Base-by-base conservation (phyloP, 2,797 vertebrate genomes). In the Heterohyrax brucei region DNA sequence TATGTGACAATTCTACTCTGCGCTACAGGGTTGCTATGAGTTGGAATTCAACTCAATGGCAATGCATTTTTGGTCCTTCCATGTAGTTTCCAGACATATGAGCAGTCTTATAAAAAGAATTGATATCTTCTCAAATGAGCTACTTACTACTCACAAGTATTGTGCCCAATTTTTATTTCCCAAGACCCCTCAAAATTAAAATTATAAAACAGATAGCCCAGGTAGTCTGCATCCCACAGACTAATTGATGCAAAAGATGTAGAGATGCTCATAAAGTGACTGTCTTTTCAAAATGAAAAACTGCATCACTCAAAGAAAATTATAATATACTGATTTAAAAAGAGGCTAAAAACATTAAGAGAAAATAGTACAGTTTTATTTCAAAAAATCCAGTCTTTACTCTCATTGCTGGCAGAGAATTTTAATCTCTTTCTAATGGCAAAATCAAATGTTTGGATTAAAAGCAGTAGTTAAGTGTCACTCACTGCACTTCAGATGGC, bases 261-360 rank as follows among this genome's bases (percentile, higher is more conserved):
- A 44, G 24, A 30, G 39, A 94, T 80, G 79, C 83, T 26, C 53
- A 72, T 13, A 72, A 30, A 50, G 24, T 53, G n/a, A 64, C 3
- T 72, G 10, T 4, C 70, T 28, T 75, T 94, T 90, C 30, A 95
- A 95, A 97, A 94, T 83, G 89, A 56, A 96, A 87, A 94, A 91
- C 5, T 68, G 13, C 8, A 87, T 72, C 46, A 82, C 30, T 88
- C 33, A 76, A 89, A 61, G 76, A 94, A 95, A 89, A 93, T 79
- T 78, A 81, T 30, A 84, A 89, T 10, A n/a, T 50, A 79, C 62
- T 68, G 53, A 86, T 83, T 83, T 95, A 18, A 91, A 92, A 93
- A 82, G 66, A 92, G 4, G 28, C 48, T 80, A 80, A 16, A 92
- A 78, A 91, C 12, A 24, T 62, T 64, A 78, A 68, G 50, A 77